Evolutionary conservation across 2,888 invertebrate species (phyloP).

Genomic region (Eupithecia tripunctaria): DNA sequence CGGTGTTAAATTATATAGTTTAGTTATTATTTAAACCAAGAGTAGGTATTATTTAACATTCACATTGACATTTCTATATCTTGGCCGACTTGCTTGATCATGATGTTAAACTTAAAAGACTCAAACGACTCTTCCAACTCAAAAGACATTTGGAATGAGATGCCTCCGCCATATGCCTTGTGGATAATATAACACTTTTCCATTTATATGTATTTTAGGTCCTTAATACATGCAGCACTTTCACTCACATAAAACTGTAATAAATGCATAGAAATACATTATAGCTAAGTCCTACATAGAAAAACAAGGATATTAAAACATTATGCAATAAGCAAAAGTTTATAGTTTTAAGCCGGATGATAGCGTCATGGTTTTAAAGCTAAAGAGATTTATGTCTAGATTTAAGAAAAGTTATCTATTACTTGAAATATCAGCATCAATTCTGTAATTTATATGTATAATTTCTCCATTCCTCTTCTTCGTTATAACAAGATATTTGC

Average conservation of each 20-base stretch:
- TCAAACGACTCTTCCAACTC: not conserved
- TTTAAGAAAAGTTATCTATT: constrained; percentile 1
- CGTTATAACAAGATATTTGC: not conserved
- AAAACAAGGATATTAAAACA: constrained; percentile 53
- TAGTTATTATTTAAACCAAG: not conserved
- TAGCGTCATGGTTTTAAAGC: constrained; percentile 11
- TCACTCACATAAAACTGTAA: not conserved
- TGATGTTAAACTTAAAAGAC: not conserved
- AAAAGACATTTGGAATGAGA: not conserved
- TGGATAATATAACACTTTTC: not conserved
- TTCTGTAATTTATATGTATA: not conserved
- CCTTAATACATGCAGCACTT: not conserved
- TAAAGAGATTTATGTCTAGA: constrained; percentile 4
- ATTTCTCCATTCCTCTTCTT: not conserved
- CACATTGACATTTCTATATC: not conserved
- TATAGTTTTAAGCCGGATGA: constrained; percentile 20
- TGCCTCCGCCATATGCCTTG: not conserved
- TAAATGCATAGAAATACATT: not conserved
- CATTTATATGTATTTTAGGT: not conserved
- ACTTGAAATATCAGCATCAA: not conserved
- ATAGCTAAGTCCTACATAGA: constrained; percentile 37
- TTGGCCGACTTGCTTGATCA: not conserved
- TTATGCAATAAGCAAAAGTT: constrained; percentile 36
- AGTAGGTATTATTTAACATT: not conserved
- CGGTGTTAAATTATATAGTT: not conserved